Conservation (phyloP, 2,797 vertebrate species). For the Pseudotriccus pelzelni region DNA sequence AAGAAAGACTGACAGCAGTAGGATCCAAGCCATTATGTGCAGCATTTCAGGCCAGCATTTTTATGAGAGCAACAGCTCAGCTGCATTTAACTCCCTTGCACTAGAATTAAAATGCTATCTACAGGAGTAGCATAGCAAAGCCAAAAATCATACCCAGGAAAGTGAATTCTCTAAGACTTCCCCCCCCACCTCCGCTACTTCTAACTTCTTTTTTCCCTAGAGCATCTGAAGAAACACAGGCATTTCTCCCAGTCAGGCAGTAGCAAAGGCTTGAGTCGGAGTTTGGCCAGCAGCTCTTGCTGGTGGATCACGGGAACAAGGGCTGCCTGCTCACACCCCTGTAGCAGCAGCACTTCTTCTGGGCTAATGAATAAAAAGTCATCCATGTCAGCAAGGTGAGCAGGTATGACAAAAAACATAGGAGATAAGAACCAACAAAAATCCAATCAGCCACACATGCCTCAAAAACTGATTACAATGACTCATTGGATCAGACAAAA, state of each 20-base stretch:
- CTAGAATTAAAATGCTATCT: slow-evolving; percentile 14
- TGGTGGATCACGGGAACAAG: background rate
- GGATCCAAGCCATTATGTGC: background rate
- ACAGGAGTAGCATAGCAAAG: background rate
- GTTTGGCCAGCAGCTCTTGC: background rate
- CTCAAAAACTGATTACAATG: background rate
- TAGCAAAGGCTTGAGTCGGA: background rate
- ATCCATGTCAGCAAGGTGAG: background rate
- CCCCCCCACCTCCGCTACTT: background rate
- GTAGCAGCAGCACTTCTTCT: background rate
- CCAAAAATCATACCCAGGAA: background rate
- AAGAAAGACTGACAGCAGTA: background rate
- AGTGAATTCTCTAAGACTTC: background rate
- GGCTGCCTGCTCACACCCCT: background rate
- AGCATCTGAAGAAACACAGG: background rate
- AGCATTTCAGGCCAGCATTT: slow-evolving; percentile 29
- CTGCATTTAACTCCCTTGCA: background rate
- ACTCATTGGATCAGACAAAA: background rate
- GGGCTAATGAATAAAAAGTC: background rate
- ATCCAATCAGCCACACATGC: background rate
- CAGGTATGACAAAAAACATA: background rate
- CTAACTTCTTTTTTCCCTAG: background rate
- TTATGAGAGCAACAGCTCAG: background rate
- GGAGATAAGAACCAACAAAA: slow-evolving; percentile 13
- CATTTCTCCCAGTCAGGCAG: background rate